These are phyloP conservation scores for Rhopilema esculentum DNA, from an alignment of 30 jellyfish, hydroid and myxozoan species.

Conservation along the genomic window DNA sequence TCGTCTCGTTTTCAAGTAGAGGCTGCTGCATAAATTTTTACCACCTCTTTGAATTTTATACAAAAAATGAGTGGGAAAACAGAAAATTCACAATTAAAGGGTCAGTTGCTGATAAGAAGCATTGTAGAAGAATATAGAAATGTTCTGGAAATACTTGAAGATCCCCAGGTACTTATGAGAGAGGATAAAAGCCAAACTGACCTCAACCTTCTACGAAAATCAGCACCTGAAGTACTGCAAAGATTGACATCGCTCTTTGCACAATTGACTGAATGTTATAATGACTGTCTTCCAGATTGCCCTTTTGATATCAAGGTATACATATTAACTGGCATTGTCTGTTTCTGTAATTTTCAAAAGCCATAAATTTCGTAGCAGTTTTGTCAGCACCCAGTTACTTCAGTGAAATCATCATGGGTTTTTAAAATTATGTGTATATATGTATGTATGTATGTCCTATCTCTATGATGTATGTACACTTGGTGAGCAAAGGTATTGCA, in stretches of 20 bases:
- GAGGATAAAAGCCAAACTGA: not conserved
- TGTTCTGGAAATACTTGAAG: constrained; percentile 33
- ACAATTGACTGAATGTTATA: constrained; percentile 1
- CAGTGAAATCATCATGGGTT: too few relatives aligned
- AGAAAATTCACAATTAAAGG: constrained; percentile 9
- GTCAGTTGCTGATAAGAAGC: constrained; percentile 34
- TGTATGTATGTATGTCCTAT: too few relatives aligned
- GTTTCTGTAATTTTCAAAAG: too few relatives aligned
- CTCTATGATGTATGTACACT: too few relatives aligned
- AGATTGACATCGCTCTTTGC: constrained; percentile 2
- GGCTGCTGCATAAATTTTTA: not conserved
- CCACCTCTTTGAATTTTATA: not conserved
- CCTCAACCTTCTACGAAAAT: not conserved
- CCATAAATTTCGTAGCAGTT: too few relatives aligned
- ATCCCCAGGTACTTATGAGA: constrained; percentile 44
- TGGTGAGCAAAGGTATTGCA: too few relatives aligned
- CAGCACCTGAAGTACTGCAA: not conserved
- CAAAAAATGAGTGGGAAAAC: constrained; percentile 4
- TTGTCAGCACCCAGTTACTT: too few relatives aligned
- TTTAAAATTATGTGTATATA: too few relatives aligned
- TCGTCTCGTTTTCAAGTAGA: not conserved
- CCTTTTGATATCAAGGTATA: constrained; percentile 14
- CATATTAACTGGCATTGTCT: not conserved
- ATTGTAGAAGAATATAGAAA: constrained; percentile 45
- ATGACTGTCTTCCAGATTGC: not conserved